Base-by-base conservation (phyloP, 2,888 invertebrate genomes). In the Eupithecia pulchellata region DNA sequence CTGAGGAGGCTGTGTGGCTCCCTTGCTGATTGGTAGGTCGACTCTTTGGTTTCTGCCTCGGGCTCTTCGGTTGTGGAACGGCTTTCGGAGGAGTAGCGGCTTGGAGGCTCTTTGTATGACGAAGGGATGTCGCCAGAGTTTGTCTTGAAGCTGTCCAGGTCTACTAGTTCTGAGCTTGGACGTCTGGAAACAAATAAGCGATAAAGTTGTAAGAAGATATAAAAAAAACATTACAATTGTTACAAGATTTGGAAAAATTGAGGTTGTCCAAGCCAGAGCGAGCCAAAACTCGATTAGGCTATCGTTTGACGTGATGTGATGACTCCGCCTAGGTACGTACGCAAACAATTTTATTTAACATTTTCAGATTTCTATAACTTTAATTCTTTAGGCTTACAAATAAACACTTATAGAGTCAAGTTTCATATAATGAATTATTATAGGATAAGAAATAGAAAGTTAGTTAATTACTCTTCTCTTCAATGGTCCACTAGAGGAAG, bases 121-220 rank as follows among this genome's bases (percentile, higher is more conserved):
- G 92, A 91, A 2, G 95, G 93, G 55, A 92, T 93, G 73, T 95
- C 95, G 69, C 95, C 95, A 4, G 95, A 94, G 80, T 97, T 95
- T 0, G 97, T 97, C 81, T 97, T 97, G 91, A 98, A 98, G 79
- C 97, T 97, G 78, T 96, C 97, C 78, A 97, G 96, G 84, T 98
- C 98, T 0, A 98, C 97, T 62, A 97, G 92, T 84, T 97, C 97
- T 67, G 97, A 95, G 80, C 97, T 97, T 60, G 97, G 97, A 27
- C 97, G 95, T 77, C 96, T 96, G 89, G 17, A 75, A 76, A 68
- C 8, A 42, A 57, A 17, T 29, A 29, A 29, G 57, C 17, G 17
- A 9, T 4, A 47, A 47, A 57, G 17, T 29, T 29, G 25, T 27
- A 25, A 6, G 55, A 27, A 55, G 27, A 55, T 25, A 14, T 4